A percentile compares a stretch with the other conserved stretches of the same genome.
These are phyloP conservation scores for Origma solitaria DNA, from an alignment of 2,113 vertebrate species.

Conservation along the genomic window DNA sequence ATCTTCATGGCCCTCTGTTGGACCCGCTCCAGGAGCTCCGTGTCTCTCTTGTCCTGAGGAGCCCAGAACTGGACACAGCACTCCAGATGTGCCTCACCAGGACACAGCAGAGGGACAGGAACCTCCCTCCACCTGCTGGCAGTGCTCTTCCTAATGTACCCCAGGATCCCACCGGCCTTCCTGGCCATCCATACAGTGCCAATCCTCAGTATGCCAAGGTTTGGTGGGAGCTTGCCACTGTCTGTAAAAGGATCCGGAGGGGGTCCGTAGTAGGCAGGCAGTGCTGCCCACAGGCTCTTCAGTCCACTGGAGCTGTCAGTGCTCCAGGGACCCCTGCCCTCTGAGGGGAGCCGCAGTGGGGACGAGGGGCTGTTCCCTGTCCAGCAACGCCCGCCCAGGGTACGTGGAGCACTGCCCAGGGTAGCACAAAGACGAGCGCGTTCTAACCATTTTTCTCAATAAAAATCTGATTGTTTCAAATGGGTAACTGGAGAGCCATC, in stretches of 20 bases:
- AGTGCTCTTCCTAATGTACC: background rate
- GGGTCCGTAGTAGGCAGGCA: background rate
- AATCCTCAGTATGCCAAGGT: fast-evolving
- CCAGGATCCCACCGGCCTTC: fast-evolving
- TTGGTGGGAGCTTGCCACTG: too few relatives aligned
- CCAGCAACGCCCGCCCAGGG: too few relatives aligned
- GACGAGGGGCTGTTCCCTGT: background rate
- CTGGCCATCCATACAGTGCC: background rate
- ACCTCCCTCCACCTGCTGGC: fast-evolving
- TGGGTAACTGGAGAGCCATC: background rate
- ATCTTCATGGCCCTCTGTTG: background rate
- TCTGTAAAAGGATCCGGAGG: background rate
- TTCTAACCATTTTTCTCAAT: background rate
- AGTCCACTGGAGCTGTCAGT: background rate
- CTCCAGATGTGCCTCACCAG: background rate
- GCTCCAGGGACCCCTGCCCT: background rate
- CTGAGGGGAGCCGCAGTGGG: fast-evolving
- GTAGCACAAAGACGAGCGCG: too few relatives aligned
- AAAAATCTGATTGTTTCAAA: background rate
- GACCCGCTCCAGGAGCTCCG: fast-evolving
- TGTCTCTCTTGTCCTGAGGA: fast-evolving
- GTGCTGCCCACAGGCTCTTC: background rate
- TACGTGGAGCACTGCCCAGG: background rate
- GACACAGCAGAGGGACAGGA: fast-evolving
- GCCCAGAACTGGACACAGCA: background rate